These are phyloP conservation scores for Protonibea diacanthus DNA, from an alignment of 2,797 vertebrate genomes.

Conservation along the genomic window DNA sequence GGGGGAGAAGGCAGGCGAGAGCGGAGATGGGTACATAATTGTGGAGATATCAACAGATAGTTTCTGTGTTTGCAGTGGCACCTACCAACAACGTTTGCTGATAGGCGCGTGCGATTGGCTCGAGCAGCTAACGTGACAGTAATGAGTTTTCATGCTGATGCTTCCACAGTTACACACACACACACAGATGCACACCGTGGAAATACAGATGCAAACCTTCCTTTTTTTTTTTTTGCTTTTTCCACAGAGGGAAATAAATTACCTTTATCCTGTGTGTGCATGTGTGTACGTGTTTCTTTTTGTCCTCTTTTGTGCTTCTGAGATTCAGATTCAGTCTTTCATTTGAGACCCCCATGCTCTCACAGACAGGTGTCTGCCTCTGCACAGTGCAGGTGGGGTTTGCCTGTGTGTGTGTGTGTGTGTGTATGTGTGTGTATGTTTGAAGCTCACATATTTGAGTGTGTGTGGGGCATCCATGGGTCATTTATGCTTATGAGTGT, in stretches of 20 bases:
- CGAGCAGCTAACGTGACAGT: slow-evolving; percentile 68
- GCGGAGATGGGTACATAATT: slow-evolving; percentile 81
- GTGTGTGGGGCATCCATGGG: slow-evolving; percentile 51
- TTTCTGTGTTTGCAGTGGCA: slow-evolving; percentile 73
- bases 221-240: slow-evolving; percentile 65
- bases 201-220: slow-evolving; percentile 72
- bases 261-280: slow-evolving; percentile 76
- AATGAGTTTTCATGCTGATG: slow-evolving; percentile 82
- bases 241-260: slow-evolving; percentile 81
- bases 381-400: slow-evolving; percentile 74
- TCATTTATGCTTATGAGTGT: slow-evolving; percentile 73
- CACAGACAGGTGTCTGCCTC: slow-evolving; percentile 82
- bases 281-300: slow-evolving; percentile 47
- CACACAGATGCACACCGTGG: slow-evolving; percentile 40
- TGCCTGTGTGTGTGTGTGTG: slow-evolving; percentile 8
- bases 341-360: slow-evolving; percentile 78
- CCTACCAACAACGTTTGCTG: slow-evolving; percentile 60
- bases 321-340: slow-evolving; percentile 81
- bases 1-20: slow-evolving; percentile 26
- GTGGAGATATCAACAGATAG: slow-evolving; percentile 83
- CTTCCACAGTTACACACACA: slow-evolving; percentile 17
- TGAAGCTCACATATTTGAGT: slow-evolving; percentile 56
- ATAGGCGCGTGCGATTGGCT: slow-evolving; percentile 74
- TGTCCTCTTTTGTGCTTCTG: slow-evolving; percentile 79
- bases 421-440: slow-evolving; percentile 28